These are phyloP conservation scores for Micrasema longulum DNA, from an alignment of 1,140 invertebrate species.

Conservation along the genomic window DNA sequence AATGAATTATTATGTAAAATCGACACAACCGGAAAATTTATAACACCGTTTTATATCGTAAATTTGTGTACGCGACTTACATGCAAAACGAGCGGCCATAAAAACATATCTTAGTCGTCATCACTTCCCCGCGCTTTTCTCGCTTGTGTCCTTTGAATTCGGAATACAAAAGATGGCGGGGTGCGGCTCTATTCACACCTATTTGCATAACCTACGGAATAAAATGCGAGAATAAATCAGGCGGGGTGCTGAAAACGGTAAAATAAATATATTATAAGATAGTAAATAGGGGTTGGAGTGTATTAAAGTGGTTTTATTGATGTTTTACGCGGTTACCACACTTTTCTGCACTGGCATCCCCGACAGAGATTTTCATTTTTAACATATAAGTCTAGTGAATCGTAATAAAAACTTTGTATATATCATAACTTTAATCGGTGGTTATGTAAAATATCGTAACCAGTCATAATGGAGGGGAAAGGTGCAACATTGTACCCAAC, in stretches of 20 bases:
- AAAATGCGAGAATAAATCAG: slow-evolving; percentile 45
- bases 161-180: slow-evolving; percentile 44
- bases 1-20: slow-evolving; percentile 48
- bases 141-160: slow-evolving; percentile 39
- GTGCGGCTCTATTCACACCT: slow-evolving; percentile 25
- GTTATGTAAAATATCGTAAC: no score
- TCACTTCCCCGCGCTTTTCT: slow-evolving; percentile 26
- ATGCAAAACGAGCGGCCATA: slow-evolving; percentile 45
- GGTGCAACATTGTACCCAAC: no score
- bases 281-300: slow-evolving; percentile 24
- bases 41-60: slow-evolving; percentile 35
- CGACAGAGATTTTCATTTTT: neutral
- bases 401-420: no score
- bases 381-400: no score
- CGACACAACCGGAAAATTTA: slow-evolving; percentile 35
- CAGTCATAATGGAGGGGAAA: no score
- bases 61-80: slow-evolving; percentile 43
- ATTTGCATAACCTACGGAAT: slow-evolving; percentile 45
- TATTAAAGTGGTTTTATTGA: slow-evolving; percentile 46
- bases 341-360: neutral
- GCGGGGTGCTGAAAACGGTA: slow-evolving; percentile 34
- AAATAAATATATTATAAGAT: slow-evolving; percentile 45
- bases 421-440: no score
- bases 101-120: slow-evolving; percentile 45
- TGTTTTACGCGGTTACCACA: slow-evolving; percentile 32